phyloP scores from a whole-genome alignment of 2,797 vertebrate species.

The Paramormyrops hopkinsi region DNA sequence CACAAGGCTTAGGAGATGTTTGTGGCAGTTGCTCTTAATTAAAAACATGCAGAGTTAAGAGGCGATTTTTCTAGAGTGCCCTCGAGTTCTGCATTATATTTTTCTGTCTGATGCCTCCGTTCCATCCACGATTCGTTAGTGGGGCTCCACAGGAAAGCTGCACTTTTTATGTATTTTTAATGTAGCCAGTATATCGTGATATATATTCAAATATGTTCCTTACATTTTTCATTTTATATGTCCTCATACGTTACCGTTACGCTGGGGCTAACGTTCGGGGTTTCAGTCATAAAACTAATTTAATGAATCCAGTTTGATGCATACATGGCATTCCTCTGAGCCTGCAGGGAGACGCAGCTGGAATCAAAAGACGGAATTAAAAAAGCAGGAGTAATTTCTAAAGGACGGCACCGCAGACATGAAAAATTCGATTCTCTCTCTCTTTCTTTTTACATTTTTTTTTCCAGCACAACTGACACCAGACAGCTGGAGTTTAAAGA shows the following conservation, averaged over 20 bases:
- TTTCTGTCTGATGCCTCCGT: neutral
- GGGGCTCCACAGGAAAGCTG: neutral
- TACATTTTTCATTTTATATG: constrained; percentile 21
- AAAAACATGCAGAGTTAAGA: constrained; percentile 15
- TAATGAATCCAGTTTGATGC: constrained; percentile 12
- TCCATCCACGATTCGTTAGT: constrained; percentile 10
- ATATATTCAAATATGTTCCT: constrained; percentile 14
- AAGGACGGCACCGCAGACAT: neutral
- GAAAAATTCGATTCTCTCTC: constrained; percentile 4
- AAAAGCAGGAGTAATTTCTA: constrained; percentile 1
- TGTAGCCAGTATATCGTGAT: constrained; percentile 13
- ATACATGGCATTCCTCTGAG: neutral
- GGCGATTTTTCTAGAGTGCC: constrained; percentile 4
- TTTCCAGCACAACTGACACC: constrained; percentile 1
- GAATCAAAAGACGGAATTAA: constrained; percentile 11
- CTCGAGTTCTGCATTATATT: constrained; percentile 1
- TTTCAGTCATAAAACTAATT: constrained; percentile 20
- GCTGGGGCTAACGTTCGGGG: neutral
- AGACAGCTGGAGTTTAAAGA: constrained; percentile 8
- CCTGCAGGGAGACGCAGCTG: neutral
- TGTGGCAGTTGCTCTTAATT: constrained; percentile 15
- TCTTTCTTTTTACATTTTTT: neutral
- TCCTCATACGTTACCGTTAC: constrained; percentile 14
- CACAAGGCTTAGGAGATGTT: neutral
- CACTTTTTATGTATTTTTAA: constrained; percentile 11